A percentile compares a stretch with the other conserved stretches of the same genome.
phyloP scores from a whole-genome alignment of 2,797 vertebrate genomes.

The Coregonus suidteri region DNA sequence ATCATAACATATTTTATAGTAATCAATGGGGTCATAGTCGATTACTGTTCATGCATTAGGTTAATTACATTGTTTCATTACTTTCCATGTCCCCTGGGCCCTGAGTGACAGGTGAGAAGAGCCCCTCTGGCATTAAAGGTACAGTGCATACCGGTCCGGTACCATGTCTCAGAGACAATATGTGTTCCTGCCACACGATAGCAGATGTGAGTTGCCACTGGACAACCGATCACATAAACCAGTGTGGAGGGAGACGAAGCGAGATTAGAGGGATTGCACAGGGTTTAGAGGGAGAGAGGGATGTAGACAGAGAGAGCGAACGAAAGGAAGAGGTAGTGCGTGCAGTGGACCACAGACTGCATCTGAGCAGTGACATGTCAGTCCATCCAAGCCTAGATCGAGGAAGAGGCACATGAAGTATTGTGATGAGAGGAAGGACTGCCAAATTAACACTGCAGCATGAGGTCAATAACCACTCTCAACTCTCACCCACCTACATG shows the following conservation, averaged over 20 bases:
- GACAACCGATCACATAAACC: neutral
- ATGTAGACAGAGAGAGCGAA: no score
- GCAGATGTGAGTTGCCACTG: neutral
- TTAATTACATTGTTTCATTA: conserved; percentile 10
- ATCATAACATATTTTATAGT: neutral
- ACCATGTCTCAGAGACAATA: neutral
- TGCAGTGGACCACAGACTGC: neutral
- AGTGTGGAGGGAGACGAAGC: neutral
- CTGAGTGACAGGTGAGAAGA: neutral
- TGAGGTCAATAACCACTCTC: neutral
- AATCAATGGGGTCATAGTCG: neutral
- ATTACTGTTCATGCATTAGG: neutral
- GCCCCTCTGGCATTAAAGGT: neutral
- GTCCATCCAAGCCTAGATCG: neutral
- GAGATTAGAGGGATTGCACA: neutral
- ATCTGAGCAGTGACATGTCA: neutral
- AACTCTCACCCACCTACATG: neutral
- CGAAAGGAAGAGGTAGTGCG: neutral
- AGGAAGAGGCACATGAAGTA: neutral
- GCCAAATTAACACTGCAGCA: no score
- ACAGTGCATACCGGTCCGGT: neutral
- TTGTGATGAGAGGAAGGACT: no score
- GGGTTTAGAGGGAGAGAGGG: no score
- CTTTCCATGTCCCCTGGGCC: neutral
- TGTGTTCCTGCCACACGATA: neutral